Percentiles rank a stretch among this genome's conserved stretches.
Conservation (phyloP, 92 coral and sea anemone species). For the Bergia sp. region DNA sequence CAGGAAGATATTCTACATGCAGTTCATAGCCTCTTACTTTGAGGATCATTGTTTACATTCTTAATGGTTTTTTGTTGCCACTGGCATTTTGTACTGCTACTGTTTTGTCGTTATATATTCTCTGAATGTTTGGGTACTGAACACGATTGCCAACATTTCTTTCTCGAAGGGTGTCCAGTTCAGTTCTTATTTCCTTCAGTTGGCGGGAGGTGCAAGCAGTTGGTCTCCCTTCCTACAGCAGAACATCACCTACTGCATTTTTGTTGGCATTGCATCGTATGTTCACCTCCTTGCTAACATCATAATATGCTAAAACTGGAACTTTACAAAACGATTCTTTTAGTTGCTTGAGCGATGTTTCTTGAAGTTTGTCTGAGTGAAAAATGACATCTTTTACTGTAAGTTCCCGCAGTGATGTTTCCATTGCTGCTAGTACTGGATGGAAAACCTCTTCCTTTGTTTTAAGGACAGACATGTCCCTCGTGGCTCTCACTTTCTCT, state of each 20-base stretch:
- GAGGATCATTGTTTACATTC: slow-evolving; percentile 44
- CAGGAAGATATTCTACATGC: slow-evolving; percentile 52
- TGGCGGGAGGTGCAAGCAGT: slow-evolving; percentile 51
- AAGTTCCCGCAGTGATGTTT: slow-evolving; percentile 57
- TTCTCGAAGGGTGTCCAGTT: slow-evolving; percentile 63
- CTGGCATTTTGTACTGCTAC: slow-evolving; percentile 43
- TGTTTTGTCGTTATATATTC: slow-evolving; percentile 51
- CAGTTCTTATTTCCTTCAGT: slow-evolving; percentile 41
- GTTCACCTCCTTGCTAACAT: slow-evolving; percentile 52
- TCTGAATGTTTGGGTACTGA: slow-evolving; percentile 46
- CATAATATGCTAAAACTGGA: slow-evolving; percentile 65
- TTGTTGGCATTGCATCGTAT: slow-evolving; percentile 65
- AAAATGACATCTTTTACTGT: slow-evolving; percentile 10
- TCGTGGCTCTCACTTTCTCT: slow-evolving; percentile 62
- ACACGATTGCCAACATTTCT: slow-evolving; percentile 62
- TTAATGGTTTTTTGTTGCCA: slow-evolving; percentile 16
- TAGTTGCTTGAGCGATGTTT: slow-evolving; percentile 13
- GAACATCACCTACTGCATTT: slow-evolving; percentile 63
- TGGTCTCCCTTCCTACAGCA: slow-evolving; percentile 55
- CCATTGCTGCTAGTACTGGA: slow-evolving; percentile 57
- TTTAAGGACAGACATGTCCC: slow-evolving; percentile 44
- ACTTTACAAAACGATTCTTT: slow-evolving; percentile 50
- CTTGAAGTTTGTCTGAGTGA: slow-evolving; percentile 37
- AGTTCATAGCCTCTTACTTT: slow-evolving; percentile 28
- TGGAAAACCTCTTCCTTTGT: slow-evolving; percentile 49